Conservation (phyloP, 2,113 vertebrate species). For the Brienomyrus longianalis region DNA sequence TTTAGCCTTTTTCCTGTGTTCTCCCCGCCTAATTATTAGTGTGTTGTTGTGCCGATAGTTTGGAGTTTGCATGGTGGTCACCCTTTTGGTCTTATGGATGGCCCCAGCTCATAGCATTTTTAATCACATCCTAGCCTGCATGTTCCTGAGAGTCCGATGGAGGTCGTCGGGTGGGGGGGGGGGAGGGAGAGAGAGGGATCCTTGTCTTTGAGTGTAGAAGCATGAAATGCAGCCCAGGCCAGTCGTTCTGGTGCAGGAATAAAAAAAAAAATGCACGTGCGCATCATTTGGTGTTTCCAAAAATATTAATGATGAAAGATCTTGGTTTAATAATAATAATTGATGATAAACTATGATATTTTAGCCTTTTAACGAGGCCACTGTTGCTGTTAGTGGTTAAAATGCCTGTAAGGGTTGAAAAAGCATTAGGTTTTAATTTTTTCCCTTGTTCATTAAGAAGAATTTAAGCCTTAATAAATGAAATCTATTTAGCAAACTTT, state of each 20-base stretch:
- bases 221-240: slow-evolving; percentile 65
- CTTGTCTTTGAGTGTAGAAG: slow-evolving; percentile 44
- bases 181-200: neutral
- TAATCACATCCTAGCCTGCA: slow-evolving; percentile 26
- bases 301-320: slow-evolving; percentile 66
- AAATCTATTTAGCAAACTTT: slow-evolving; percentile 68
- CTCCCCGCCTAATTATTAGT: neutral
- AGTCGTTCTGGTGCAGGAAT: slow-evolving; percentile 49
- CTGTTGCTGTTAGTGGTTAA: slow-evolving; percentile 64
- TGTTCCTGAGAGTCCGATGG: slow-evolving; percentile 25
- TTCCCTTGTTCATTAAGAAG: slow-evolving; percentile 69
- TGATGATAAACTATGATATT: slow-evolving; percentile 38
- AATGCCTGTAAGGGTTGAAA: slow-evolving; percentile 58
- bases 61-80: neutral
- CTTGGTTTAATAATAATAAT: slow-evolving; percentile 50
- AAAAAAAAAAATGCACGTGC: slow-evolving; percentile 55
- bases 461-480: slow-evolving; percentile 93
- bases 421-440: slow-evolving; percentile 61
- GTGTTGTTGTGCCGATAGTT: neutral
- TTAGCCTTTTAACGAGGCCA: slow-evolving; percentile 70
- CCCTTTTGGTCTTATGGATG: neutral
- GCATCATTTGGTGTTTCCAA: slow-evolving; percentile 62
- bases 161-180: neutral
- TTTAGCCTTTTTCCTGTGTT: neutral
- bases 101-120: slow-evolving; percentile 6